These are phyloP conservation scores for Zygaena filipendulae DNA, from an alignment of 2,888 invertebrate genomes.

Conservation along the genomic window DNA sequence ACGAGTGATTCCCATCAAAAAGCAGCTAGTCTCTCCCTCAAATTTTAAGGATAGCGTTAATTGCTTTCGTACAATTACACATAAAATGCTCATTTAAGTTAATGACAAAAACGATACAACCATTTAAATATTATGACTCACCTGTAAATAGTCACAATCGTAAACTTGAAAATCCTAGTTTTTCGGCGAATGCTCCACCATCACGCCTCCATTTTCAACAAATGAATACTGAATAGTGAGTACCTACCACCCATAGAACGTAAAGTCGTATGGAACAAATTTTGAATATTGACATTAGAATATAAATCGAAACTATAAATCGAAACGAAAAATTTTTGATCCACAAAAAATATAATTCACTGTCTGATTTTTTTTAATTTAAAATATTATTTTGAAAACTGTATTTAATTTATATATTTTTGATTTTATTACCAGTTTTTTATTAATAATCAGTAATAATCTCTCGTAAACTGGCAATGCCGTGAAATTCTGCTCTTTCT, in stretches of 20 bases:
- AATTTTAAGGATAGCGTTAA: constrained; percentile 38
- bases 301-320: too few species aligned
- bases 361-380: neutral
- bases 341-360: neutral
- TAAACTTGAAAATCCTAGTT: constrained; percentile 51
- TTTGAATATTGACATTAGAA: too few species aligned
- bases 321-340: neutral
- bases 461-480: too few species aligned
- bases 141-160: constrained; percentile 41
- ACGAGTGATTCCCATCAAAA: constrained; percentile 35
- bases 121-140: constrained; percentile 31
- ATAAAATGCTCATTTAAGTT: constrained; percentile 24
- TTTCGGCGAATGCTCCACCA: constrained; percentile 50
- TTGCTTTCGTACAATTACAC: constrained; percentile 20
- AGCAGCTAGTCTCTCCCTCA: constrained; percentile 59
- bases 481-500: too few species aligned
- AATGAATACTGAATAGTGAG: too few species aligned
- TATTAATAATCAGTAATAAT: too few species aligned
- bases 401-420: constrained; percentile 3
- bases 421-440: too few species aligned
- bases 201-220: constrained; percentile 66
- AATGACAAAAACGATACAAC: constrained; percentile 35
- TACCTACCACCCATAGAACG: constrained; percentile 5
- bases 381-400: constrained; percentile 1
- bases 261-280: too few species aligned